phyloP scores from a whole-genome alignment of 2,888 invertebrate genomes.

The Lampropteryx suffumata region DNA sequence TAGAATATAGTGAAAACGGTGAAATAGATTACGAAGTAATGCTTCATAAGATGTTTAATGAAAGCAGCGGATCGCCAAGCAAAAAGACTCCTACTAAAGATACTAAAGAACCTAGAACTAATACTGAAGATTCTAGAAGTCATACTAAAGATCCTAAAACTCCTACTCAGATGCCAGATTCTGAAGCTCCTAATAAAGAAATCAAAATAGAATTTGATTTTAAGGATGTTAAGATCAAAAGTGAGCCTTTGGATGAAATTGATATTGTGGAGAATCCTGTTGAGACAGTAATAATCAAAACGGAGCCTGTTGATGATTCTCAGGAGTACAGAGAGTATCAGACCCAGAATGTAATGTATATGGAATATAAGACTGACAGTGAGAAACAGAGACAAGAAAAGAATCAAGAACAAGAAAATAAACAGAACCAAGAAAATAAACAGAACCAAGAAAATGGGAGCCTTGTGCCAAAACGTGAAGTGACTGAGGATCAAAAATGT shows the following conservation, averaged over 20 bases:
- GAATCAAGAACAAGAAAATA: no score
- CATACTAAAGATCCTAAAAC: background rate
- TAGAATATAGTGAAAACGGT: conserved; percentile 4
- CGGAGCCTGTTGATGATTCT: conserved; percentile 11
- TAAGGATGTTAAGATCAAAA: conserved; percentile 18
- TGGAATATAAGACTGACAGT: no score
- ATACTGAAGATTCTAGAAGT: background rate
- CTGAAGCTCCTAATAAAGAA: background rate
- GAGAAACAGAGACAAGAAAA: no score
- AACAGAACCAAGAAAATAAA: no score
- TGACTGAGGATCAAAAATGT: no score
- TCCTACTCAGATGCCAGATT: background rate
- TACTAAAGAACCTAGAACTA: background rate
- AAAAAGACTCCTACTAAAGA: background rate
- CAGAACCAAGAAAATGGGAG: no score
- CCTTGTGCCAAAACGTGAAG: no score
- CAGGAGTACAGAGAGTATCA: background rate
- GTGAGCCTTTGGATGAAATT: conserved; percentile 25
- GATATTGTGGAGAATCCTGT: conserved; percentile 14
- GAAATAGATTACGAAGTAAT: conserved; percentile 20
- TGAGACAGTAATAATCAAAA: conserved; percentile 8
- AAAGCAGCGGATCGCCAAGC: background rate
- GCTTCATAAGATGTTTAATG: conserved; percentile 22
- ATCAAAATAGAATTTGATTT: background rate
- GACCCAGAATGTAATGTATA: background rate